Conservation (phyloP, 2,888 invertebrate genomes). For the Dione juno region DNA sequence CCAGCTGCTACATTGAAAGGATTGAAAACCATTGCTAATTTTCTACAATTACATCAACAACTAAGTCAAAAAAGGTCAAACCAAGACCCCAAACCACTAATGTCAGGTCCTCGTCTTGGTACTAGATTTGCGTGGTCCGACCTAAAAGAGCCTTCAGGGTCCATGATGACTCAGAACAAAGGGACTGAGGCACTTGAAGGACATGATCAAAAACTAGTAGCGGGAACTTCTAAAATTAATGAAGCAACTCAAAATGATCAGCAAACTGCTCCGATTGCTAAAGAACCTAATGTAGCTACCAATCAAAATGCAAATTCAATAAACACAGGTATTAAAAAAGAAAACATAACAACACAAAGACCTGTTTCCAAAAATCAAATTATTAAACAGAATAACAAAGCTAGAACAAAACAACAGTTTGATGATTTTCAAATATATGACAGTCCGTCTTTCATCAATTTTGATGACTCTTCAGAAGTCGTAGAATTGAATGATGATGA, state of each 20-base stretch:
- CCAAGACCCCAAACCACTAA: slow-evolving; percentile 25
- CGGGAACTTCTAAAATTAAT: neutral
- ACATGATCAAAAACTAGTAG: neutral
- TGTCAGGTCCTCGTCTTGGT: slow-evolving; percentile 27
- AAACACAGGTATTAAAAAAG: neutral
- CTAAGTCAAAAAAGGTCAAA: neutral
- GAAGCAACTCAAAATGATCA: neutral
- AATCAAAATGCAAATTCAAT: neutral
- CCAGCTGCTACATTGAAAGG: slow-evolving; percentile 20
- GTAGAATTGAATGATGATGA: slow-evolving; percentile 35
- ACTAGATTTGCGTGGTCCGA: neutral
- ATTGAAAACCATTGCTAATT: slow-evolving; percentile 29
- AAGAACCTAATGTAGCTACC: neutral
- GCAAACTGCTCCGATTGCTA: too few relatives aligned
- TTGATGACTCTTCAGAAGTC: slow-evolving; percentile 26
- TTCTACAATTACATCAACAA: slow-evolving; percentile 30
- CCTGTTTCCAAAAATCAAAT: neutral
- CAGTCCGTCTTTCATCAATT: slow-evolving; percentile 30
- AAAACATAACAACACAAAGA: neutral
- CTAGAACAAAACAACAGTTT: slow-evolving; percentile 17
- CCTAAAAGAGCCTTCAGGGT: neutral
- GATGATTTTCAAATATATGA: slow-evolving; percentile 32
- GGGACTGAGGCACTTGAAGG: neutral
- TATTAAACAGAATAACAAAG: slow-evolving; percentile 7
- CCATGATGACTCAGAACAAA: slow-evolving; percentile 1